phyloP scores from a whole-genome alignment of 2,113 vertebrate species.

The Falco punctatus region DNA sequence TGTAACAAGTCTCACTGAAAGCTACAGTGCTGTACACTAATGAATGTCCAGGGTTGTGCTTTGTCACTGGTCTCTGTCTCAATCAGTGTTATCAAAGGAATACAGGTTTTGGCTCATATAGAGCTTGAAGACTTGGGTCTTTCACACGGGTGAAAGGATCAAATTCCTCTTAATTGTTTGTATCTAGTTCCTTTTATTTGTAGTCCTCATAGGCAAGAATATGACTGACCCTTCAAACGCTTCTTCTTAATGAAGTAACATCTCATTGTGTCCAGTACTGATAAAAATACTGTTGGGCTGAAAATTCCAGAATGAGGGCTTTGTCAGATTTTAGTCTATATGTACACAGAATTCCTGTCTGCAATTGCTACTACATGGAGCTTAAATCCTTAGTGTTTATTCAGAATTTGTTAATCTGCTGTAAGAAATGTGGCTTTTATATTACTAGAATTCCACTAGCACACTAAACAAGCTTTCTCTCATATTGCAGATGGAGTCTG shows the following conservation, averaged over 20 bases:
- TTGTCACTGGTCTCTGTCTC: not conserved
- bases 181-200: not conserved
- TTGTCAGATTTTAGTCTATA: not conserved
- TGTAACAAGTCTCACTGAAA: not conserved
- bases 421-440: not conserved
- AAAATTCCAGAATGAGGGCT: not conserved
- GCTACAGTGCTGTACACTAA: not conserved
- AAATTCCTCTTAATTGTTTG: not conserved
- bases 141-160: not conserved
- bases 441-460: not conserved
- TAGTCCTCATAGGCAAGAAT: not conserved
- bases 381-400: not conserved
- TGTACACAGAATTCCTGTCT: not conserved
- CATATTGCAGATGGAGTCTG: conserved; percentile 95
- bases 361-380: not conserved
- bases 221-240: not conserved
- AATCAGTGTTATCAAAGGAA: not conserved
- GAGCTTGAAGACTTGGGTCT: not conserved
- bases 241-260: not conserved
- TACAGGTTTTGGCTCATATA: not conserved
- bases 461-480: conserved; percentile 45
- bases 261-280: not conserved
- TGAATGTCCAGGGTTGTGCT: not conserved
- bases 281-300: not conserved
- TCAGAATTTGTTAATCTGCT: not conserved